Evolutionary conservation across 2,888 invertebrate species (phyloP), one percentile per base, ranked within the genome.

Genomic region (Chrysotoxum bicinctum): DNA sequence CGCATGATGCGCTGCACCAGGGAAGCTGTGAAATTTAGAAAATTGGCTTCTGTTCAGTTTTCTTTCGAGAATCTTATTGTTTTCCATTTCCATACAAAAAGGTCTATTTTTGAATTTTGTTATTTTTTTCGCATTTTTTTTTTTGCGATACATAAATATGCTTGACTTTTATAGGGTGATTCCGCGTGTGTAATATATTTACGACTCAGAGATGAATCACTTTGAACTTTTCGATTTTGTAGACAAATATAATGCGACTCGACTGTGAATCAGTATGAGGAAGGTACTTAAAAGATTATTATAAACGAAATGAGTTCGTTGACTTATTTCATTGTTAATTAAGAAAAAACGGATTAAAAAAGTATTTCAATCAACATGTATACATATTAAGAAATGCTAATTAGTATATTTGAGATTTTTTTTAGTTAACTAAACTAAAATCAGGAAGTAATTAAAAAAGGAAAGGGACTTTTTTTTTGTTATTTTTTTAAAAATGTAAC

Each of bases 1-100:
- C 50, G 48, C 50, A 50, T 35, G 48, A 50, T 23, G 50, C 40
- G 66, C 40, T 80, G 60, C 75, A 80, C 66, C 74, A 30, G 54
- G 70, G 79, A 70, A 66, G 32, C 50, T 50, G 56, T 35, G 45
- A 80, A 72, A 68, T 72, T 80, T 70, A 84, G 75, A 80, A 72
- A 79, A 80, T 84, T 79, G 84, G 79, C 80, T 68, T 40, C 30
- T 14, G 62, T 78, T 74, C 83, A 66, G 30, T 45, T 62, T 75
- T 84, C 58, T 52, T 58, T 70, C 60, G 40, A 75, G 72, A 76
- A 76, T 50, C 60, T 76, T 48, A 80, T 85, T 85, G 84, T 85
- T 76, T 85, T 75, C 56, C 54, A 58, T 80, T 85, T 75, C 52
- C 62, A 50, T 40, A 43, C 21, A 32, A 72, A n/a, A 54, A 50